A percentile compares a stretch with the other conserved stretches of the same genome.
These are phyloP conservation scores for Platysternon megacephalum DNA, from an alignment of 2,113 vertebrate species.

Conservation along the genomic window DNA sequence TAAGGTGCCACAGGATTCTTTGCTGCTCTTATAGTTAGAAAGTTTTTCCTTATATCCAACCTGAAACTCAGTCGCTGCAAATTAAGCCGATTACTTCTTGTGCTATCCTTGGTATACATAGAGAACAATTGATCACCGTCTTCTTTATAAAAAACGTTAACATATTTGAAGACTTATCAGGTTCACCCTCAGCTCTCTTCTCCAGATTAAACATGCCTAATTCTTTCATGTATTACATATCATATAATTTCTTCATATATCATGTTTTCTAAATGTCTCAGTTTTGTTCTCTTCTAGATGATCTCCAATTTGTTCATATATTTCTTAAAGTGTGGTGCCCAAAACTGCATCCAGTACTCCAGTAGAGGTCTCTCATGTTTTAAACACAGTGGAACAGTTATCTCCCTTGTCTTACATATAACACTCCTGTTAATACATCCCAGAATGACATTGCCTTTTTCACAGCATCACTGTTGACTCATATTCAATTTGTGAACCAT, in stretches of 20 bases:
- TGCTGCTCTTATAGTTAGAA: neutral
- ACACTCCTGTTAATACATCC: no score
- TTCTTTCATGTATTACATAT: neutral
- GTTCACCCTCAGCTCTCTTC: neutral
- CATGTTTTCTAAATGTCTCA: neutral
- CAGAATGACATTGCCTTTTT: no score
- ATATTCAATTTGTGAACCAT: no score
- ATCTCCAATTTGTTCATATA: neutral
- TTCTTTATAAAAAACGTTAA: neutral
- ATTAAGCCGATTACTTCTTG: neutral
- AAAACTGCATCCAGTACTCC: no score
- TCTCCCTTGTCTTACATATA: no score
- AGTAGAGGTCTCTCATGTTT: no score
- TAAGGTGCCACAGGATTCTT: no score
- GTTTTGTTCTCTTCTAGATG: neutral
- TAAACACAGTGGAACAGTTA: no score
- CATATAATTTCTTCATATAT: neutral
- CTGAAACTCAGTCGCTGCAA: neutral
- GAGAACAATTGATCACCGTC: neutral
- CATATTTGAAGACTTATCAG: neutral
- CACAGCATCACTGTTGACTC: no score
- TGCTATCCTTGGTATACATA: neutral
- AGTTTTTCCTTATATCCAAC: neutral
- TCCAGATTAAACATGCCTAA: neutral
- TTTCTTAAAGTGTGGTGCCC: neutral